These are phyloP conservation scores for Sarcoramphus papa DNA, from an alignment of 2,797 vertebrate species.

Conservation along the genomic window DNA sequence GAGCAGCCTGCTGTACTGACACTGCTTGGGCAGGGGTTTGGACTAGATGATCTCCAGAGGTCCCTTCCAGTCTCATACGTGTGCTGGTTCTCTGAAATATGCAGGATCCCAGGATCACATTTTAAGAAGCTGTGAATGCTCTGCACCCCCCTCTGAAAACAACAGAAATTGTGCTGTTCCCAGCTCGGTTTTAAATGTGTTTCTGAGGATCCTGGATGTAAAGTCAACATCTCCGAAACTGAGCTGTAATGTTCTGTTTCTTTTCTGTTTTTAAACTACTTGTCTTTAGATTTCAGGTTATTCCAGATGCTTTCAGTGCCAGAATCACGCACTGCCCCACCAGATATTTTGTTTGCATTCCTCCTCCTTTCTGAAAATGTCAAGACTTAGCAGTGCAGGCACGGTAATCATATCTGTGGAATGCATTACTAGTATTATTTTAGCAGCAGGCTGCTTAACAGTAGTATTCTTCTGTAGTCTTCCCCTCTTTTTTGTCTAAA, in stretches of 20 bases:
- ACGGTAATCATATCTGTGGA: neutral
- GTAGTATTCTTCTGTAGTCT: neutral
- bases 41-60: neutral
- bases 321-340: neutral
- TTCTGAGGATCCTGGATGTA: neutral
- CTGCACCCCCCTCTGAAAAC: neutral
- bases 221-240: neutral
- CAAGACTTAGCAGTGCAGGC: neutral
- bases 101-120: neutral
- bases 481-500: neutral
- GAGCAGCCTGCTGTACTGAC: neutral
- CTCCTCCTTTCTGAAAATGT: neutral
- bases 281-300: neutral
- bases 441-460: neutral
- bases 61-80: neutral
- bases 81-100: accelerated
- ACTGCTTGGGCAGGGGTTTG: neutral
- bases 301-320: neutral
- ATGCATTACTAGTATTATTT: neutral
- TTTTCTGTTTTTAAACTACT: neutral
- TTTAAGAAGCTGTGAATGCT: neutral
- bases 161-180: neutral
- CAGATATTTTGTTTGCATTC: neutral
- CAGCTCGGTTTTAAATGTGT: neutral
- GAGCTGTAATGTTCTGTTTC: neutral